Evolutionary conservation across 2,113 vertebrate species (phyloP), one percentile per base, ranked within the genome.

Genomic region (Leucoraja erinaceus): DNA sequence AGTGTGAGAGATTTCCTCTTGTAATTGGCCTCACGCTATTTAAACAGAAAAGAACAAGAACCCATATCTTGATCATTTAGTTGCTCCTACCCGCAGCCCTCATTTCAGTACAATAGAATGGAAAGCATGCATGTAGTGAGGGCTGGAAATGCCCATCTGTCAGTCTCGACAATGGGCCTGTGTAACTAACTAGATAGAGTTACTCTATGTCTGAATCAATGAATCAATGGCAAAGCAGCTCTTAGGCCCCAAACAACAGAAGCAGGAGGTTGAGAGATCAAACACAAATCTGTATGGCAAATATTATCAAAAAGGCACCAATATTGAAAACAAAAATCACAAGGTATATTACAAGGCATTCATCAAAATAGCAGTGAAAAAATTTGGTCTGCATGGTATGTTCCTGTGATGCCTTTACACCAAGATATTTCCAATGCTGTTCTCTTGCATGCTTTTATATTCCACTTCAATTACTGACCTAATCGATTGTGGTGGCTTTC

Each of bases 11-110:
- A 66, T 88, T 88, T 66, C 59, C 68, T 68, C 68, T 10, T 70
- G 47, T 54, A 18, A 91, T 76, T 12, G 72, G 94, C 91, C 93
- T 94, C 93, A 93, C 83, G 83, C 92, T 76, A 93, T 22, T 8
- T 93, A 94, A 94, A 94, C 7, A 93, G 88, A 93, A 95, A 94
- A 94, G 88, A 94, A 94, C 94, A 94, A 10, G 66, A 74, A 91
- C 68, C 54, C 68, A 74, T 38, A 91, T 72, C 88, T 91, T 91
- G 66, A 72, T 91, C 68, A 84, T 94, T 94, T 94, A 94, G 93
- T 94, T 93, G 93, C 33, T 93, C 88, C 93, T 63, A 9, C 92
- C 93, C 25, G n/a, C 93, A 93, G 90, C 86, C 63, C 63, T 56
- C 77, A 94, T 94, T 93, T 93, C 94, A 72, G 94, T 94, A 94